Percentiles rank a stretch among this genome's conserved stretches.
These are phyloP conservation scores for Onthophagus taurus DNA, from an alignment of 1,140 invertebrate genomes.

Conservation along the genomic window DNA sequence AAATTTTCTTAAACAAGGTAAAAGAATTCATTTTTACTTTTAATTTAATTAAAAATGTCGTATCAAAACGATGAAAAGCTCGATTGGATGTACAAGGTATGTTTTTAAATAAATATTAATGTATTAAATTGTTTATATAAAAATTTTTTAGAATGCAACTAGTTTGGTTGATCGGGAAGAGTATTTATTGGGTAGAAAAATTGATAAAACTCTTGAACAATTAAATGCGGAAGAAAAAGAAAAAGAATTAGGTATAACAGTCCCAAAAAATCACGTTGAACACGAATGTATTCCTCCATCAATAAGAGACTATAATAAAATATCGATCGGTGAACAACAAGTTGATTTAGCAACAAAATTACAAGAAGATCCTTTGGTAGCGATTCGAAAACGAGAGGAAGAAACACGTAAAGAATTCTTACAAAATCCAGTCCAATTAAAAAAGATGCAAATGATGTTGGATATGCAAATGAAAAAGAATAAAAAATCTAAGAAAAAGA, in stretches of 20 bases:
- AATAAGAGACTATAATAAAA: slow-evolving; percentile 51
- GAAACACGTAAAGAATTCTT: slow-evolving; percentile 70
- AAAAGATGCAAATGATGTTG: slow-evolving; percentile 70
- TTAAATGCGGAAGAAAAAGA: slow-evolving; percentile 51
- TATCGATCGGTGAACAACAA: slow-evolving; percentile 44
- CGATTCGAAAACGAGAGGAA: slow-evolving; percentile 76
- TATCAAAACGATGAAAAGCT: slow-evolving; percentile 51
- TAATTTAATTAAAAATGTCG: slow-evolving; percentile 24
- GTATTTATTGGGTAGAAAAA: slow-evolving; percentile 77
- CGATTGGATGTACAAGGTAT: slow-evolving; percentile 88
- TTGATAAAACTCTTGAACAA: slow-evolving; percentile 78
- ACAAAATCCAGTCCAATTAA: slow-evolving; percentile 84
- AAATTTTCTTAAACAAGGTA: no score
- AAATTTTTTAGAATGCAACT: slow-evolving; percentile 49
- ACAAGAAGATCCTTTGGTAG: slow-evolving; percentile 81
- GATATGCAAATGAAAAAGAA: slow-evolving; percentile 47
- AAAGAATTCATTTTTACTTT: slow-evolving; percentile 3
- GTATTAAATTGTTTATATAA: slow-evolving; percentile 3
- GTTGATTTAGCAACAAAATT: slow-evolving; percentile 75
- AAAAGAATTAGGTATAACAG: slow-evolving; percentile 36
- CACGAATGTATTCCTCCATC: slow-evolving; percentile 69
- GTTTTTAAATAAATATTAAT: slow-evolving; percentile 17
- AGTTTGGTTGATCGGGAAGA: slow-evolving; percentile 72
- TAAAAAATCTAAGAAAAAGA: slow-evolving; percentile 45
- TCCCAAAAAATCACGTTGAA: slow-evolving; percentile 56